Conservation (phyloP, 2,113 vertebrate genomes). For the Cryptotis parvus region DNA sequence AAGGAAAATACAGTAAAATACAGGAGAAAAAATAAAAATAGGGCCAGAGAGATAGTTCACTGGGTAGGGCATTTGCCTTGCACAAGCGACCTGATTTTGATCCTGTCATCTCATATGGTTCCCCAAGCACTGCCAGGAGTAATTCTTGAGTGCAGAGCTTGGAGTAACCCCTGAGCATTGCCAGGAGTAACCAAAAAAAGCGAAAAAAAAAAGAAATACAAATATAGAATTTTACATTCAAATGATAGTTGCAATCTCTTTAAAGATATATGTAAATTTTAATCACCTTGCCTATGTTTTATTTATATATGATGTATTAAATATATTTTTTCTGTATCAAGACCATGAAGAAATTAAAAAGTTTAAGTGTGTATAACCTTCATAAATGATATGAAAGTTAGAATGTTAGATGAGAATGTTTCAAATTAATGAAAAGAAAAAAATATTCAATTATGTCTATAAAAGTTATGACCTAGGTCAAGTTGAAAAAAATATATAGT, state of each 20-base stretch:
- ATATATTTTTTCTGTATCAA: background rate
- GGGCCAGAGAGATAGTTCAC: too few relatives aligned
- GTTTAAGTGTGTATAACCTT: background rate
- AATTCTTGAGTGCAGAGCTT: background rate
- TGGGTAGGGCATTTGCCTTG: too few relatives aligned
- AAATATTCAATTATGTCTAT: background rate
- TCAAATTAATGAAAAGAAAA: background rate
- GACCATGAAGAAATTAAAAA: background rate
- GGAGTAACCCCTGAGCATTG: too few relatives aligned
- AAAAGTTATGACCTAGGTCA: background rate
- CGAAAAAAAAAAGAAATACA: too few relatives aligned
- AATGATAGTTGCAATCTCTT: background rate
- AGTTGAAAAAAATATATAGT: too few relatives aligned
- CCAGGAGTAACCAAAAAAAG: too few relatives aligned
- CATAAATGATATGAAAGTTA: background rate
- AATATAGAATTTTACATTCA: conserved; percentile 13
- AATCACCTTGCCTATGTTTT: background rate
- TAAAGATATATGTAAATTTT: background rate
- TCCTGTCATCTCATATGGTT: too few relatives aligned
- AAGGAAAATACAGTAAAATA: background rate
- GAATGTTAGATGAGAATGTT: background rate
- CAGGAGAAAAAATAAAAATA: too few relatives aligned
- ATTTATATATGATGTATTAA: background rate
- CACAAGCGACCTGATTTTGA: too few relatives aligned
- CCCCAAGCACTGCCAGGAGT: too few relatives aligned